Percentiles rank a stretch among this genome's conserved stretches.
phyloP scores from a whole-genome alignment of 2,113 vertebrate species.

The Halichoerus grypus region DNA sequence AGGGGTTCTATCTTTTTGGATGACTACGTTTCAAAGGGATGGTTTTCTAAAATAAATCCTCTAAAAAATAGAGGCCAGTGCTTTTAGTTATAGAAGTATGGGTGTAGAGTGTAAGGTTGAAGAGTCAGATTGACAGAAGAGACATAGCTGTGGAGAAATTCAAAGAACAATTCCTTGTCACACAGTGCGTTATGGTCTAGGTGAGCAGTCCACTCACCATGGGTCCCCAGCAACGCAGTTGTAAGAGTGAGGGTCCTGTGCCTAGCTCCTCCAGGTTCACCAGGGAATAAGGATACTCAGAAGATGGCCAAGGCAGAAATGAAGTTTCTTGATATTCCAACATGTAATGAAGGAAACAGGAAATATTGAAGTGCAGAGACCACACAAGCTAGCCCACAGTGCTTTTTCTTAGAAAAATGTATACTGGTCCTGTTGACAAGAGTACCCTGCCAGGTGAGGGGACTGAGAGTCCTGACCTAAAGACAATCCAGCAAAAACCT shows the following conservation, averaged over 20 bases:
- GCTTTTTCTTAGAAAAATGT: background rate
- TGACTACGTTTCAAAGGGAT: background rate
- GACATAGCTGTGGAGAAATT: background rate
- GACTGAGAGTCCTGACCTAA: background rate
- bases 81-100: background rate
- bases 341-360: background rate
- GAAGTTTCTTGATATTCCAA: background rate
- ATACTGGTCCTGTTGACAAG: no score
- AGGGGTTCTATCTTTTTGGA: background rate
- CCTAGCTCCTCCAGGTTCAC: background rate
- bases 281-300: background rate
- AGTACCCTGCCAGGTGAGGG: background rate
- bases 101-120: background rate
- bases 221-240: background rate
- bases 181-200: background rate
- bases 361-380: background rate
- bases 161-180: background rate
- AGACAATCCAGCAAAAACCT: background rate
- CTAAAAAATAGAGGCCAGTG: background rate
- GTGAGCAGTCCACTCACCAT: background rate
- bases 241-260: background rate
- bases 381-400: background rate
- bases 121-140: background rate
- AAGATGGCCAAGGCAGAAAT: background rate
- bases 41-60: conserved; percentile 28